phyloP scores from a whole-genome alignment of 1,140 invertebrate species.

The Caenorhabditis remanei region DNA sequence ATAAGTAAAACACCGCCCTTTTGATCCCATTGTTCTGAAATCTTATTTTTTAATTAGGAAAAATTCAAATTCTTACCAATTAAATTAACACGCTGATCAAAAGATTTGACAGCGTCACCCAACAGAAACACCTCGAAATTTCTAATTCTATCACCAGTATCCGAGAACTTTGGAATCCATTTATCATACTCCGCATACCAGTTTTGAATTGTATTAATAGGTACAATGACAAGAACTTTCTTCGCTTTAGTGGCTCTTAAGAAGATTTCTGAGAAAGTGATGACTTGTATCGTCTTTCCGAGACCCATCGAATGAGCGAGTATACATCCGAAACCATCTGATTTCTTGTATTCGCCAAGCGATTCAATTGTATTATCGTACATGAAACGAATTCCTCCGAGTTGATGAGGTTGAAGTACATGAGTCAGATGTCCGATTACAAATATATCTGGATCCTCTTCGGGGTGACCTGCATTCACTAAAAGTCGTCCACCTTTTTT shows the following conservation, averaged over 20 bases:
- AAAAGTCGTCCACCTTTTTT: conserved; percentile 35
- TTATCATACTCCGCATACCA: conserved; percentile 97
- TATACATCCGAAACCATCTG: conserved; percentile 86
- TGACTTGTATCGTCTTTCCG: conserved; percentile 97
- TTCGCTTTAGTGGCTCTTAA: conserved; percentile 89
- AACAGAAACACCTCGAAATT: conserved; percentile 90
- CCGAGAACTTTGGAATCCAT: conserved; percentile 85
- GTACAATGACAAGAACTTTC: conserved; percentile 94
- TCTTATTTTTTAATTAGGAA: conserved; percentile 26
- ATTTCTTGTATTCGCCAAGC: conserved; percentile 68
- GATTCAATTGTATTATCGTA: conserved; percentile 76
- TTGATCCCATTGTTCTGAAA: conserved; percentile 85
- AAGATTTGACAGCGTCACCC: conserved; percentile 93
- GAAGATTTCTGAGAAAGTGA: conserved; percentile 96
- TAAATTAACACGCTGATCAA: conserved; percentile 86
- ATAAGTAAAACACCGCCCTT: conserved; percentile 92
- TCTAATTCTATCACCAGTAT: conserved; percentile 81
- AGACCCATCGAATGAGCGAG: conserved; percentile 98
- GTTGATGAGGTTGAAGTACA: conserved; percentile 90
- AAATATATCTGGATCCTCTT: conserved; percentile 91
- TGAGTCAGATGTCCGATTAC: conserved; percentile 91
- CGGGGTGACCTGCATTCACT: conserved; percentile 82
- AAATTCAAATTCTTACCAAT: conserved; percentile 78
- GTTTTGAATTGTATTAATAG: conserved; percentile 98
- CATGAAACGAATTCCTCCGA: conserved; percentile 74